Evolutionary conservation across 1,140 invertebrate genomes (phyloP).

Genomic region (Hycleus phaleratus): DNA sequence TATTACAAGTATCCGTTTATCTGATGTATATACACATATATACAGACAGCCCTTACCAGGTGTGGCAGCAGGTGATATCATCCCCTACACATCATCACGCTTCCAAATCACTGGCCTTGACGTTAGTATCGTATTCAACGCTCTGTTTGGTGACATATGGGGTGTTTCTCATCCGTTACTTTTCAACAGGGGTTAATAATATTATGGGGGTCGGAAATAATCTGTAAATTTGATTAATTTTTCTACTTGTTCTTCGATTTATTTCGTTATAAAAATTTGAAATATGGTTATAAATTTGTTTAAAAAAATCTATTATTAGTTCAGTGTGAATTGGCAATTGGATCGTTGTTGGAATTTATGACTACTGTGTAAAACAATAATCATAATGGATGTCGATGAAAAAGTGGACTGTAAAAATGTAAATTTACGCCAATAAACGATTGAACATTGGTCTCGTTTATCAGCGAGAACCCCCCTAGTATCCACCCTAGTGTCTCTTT

Average conservation of each 20-base stretch:
- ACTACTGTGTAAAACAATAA: not conserved
- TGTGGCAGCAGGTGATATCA: conserved; percentile 11
- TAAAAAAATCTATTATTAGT: not conserved
- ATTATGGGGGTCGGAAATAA: too few species aligned
- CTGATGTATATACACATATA: not conserved
- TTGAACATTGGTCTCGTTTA: not conserved
- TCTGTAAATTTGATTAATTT: too few species aligned
- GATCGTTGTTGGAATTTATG: not conserved
- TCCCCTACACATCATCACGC: not conserved
- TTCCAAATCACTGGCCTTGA: conserved; percentile 4
- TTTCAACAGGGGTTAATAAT: too few species aligned
- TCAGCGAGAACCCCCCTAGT: not conserved
- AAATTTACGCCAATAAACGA: conserved; percentile 12
- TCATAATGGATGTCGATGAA: not conserved
- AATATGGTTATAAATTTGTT: too few species aligned
- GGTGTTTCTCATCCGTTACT: too few species aligned
- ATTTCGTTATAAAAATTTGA: too few species aligned
- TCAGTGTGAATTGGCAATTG: not conserved
- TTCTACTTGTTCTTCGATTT: too few species aligned
- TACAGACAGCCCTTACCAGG: conserved; percentile 1
- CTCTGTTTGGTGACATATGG: too few species aligned
- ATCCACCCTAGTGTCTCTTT: not conserved
- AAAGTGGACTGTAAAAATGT: conserved; percentile 7
- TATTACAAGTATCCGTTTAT: conserved; percentile 13
- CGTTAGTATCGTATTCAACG: too few species aligned